Percentiles rank a stretch among this genome's conserved stretches.
Conservation (phyloP, 2,797 vertebrate genomes). For the Fundulus diaphanus region DNA sequence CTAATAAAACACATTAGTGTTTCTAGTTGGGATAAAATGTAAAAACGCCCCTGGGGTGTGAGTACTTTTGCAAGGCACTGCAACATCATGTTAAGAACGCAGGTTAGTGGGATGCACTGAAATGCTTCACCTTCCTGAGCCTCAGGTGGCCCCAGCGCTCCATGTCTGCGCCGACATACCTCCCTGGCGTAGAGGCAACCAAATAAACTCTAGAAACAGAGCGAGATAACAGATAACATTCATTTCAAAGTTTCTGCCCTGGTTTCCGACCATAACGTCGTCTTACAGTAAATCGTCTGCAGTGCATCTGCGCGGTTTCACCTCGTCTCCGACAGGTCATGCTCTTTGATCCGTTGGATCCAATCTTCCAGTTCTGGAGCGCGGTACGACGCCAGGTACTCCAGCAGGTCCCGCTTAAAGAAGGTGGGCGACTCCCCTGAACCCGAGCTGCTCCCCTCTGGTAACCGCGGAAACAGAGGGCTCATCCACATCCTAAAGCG, state of each 20-base stretch:
- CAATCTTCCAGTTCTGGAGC: conserved; percentile 87
- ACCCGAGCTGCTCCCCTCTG: conserved; percentile 72
- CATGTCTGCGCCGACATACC: conserved; percentile 89
- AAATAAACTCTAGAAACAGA: conserved; percentile 85
- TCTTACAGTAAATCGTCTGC: neutral
- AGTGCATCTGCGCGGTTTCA: conserved; percentile 18
- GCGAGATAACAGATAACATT: neutral
- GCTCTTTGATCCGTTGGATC: conserved; percentile 88
- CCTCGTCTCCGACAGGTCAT: conserved; percentile 93
- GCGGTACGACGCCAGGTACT: conserved; percentile 88
- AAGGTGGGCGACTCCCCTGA: conserved; percentile 90
- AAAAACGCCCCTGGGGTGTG: too few species aligned
- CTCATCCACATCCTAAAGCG: conserved; percentile 92
- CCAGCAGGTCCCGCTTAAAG: conserved; percentile 92
- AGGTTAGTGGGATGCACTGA: neutral
- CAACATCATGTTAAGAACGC: neutral
- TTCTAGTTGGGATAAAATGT: too few species aligned
- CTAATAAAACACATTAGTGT: too few species aligned
- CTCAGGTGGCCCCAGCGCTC: conserved; percentile 96
- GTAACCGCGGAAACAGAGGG: conserved; percentile 89
- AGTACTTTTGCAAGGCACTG: too few species aligned
- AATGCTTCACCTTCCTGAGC: conserved; percentile 88
- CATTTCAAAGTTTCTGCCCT: neutral
- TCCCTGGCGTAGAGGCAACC: conserved; percentile 93
- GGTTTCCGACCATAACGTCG: neutral